Evolutionary conservation across 2,113 vertebrate species (phyloP).

Genomic region (Oriolus oriolus): DNA sequence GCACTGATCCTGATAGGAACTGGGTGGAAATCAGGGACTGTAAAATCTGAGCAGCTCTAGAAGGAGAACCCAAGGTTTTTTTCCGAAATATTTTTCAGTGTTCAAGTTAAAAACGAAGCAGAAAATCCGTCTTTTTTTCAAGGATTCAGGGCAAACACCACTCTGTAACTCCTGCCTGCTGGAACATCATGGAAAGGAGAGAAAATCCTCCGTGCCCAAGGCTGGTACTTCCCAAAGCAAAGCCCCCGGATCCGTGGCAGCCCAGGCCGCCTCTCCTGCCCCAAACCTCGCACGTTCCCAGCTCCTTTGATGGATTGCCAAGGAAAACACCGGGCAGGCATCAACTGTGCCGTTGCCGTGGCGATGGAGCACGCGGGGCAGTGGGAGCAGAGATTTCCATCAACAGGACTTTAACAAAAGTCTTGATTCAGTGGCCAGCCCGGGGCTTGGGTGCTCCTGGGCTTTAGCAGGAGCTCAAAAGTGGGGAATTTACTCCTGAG

Average conservation of each 20-base stretch:
- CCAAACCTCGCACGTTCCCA: constrained; percentile 8
- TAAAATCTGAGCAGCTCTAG: background rate
- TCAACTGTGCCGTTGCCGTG: constrained; percentile 61
- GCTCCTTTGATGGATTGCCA: constrained; percentile 78
- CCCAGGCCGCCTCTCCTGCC: background rate
- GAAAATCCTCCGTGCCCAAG: background rate
- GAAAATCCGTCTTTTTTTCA: rapidly evolving
- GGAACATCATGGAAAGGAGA: background rate
- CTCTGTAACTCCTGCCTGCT: background rate
- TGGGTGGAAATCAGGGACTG: background rate
- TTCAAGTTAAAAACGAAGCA: background rate
- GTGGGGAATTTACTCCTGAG: background rate
- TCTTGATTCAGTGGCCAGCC: constrained; percentile 72
- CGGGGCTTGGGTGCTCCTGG: constrained; percentile 55
- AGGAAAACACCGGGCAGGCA: constrained; percentile 75
- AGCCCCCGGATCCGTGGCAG: background rate
- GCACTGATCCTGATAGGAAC: background rate
- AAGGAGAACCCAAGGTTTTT: background rate
- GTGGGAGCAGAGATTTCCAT: constrained; percentile 76
- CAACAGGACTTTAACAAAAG: constrained; percentile 74
- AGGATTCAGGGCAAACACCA: rapidly evolving
- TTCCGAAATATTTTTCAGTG: background rate
- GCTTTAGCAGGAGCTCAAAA: constrained; percentile 42
- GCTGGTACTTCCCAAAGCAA: background rate
- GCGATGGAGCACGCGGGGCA: constrained; percentile 63